phyloP scores from a whole-genome alignment of 2,888 invertebrate species.

The Nemapogon koenigi region DNA sequence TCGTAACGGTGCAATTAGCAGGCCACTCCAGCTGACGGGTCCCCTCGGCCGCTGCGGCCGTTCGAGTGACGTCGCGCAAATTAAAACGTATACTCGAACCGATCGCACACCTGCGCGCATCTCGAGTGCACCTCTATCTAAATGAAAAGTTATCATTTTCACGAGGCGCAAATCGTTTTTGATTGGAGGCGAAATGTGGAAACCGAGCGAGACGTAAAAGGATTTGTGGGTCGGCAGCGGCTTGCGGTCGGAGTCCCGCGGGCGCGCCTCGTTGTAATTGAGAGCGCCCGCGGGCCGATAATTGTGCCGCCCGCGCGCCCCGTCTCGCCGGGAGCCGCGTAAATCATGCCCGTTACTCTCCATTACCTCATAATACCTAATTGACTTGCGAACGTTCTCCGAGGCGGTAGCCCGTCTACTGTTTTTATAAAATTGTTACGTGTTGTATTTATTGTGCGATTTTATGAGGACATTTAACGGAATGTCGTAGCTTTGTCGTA shows the following conservation, averaged over 20 bases:
- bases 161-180: not conserved
- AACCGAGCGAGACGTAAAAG: slow-evolving; percentile 6
- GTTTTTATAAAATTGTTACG: too few species aligned
- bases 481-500: too few species aligned
- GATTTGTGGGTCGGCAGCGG: slow-evolving; percentile 3
- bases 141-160: not conserved
- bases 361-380: slow-evolving; percentile 61
- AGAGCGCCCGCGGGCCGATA: slow-evolving; percentile 64
- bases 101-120: slow-evolving; percentile 25
- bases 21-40: slow-evolving; percentile 47
- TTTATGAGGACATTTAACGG: too few species aligned
- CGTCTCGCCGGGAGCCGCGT: slow-evolving; percentile 25
- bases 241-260: slow-evolving; percentile 34
- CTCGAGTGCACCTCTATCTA: not conserved
- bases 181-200: too few species aligned
- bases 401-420: slow-evolving; percentile 31
- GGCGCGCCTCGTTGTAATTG: slow-evolving; percentile 61
- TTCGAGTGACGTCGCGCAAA: slow-evolving; percentile 61
- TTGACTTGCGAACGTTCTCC: slow-evolving; percentile 51
- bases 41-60: slow-evolving; percentile 32
- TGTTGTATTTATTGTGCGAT: too few species aligned
- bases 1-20: slow-evolving; percentile 57
- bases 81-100: slow-evolving; percentile 58
- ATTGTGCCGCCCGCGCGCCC: slow-evolving; percentile 52
- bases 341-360: slow-evolving; percentile 63